Evolutionary conservation across 1,140 invertebrate species (phyloP), one percentile per base, ranked within the genome.

Genomic region (Phenacoccus solenopsis): DNA sequence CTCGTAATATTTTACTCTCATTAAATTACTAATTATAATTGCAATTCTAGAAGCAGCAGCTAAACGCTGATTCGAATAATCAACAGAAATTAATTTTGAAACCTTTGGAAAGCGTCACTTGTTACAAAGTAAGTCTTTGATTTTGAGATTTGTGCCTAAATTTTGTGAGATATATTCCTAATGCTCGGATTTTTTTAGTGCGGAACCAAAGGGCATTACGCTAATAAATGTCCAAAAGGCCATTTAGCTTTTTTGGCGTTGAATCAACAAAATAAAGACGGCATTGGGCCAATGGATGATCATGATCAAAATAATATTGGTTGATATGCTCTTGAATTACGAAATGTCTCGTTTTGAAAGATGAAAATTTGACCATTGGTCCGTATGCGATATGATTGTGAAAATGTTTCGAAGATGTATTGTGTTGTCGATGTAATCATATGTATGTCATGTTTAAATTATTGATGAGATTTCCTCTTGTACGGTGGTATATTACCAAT

Each of bases 161-260:
- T 69, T 25, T 9, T 32, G 2, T 69, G 13, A 24, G 30, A 61
- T n/a, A 69, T 73, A 28, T 72, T 20, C 1, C 10, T 61, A 5
- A 28, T 73, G 28, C 56, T 69, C 72, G 74, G 69, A 75, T 73
- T 74, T 71, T 82, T 84, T 74, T 79, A 87, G 82, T 99, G 98
- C 81, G 96, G 96, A 7, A 91, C 94, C 57, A 98, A 98, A 80
- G 98, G 98, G 16, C 98, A 99, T 81, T 99, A 99, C 79, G 98
- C 98, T 0, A 99, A 99, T 79, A 94, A 95, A 78, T 99, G 97
- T 81, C 91, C 93, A 0, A 98, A 98, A 78, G 94, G 95, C 35
- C 94, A 97, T 79, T 82, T 98, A 57, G 95, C 96, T 5, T 98
- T 98, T 79, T 84, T 98, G 13, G 73, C 76, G 13, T 69, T 76